Percentiles rank a stretch among this genome's conserved stretches.
These are phyloP conservation scores for Rhincodon typus DNA, from an alignment of 2,797 vertebrate genomes.

Conservation along the genomic window DNA sequence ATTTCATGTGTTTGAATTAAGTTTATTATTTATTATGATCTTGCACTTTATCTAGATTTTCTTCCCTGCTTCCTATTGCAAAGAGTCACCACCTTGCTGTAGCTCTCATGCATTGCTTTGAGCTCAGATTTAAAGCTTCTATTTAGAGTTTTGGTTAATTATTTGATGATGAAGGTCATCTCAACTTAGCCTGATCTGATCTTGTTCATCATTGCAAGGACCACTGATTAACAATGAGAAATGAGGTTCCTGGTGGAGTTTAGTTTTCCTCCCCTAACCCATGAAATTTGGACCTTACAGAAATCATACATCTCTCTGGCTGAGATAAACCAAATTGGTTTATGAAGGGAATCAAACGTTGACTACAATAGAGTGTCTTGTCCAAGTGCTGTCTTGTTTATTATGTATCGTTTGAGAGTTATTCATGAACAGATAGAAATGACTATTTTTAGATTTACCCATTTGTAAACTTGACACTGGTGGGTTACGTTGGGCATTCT, in stretches of 20 bases:
- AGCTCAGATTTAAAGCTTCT: background rate
- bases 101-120: background rate
- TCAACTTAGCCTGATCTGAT: background rate
- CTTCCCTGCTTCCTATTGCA: background rate
- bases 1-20: background rate
- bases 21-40: background rate
- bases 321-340: background rate
- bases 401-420: background rate
- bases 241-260: background rate
- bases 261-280: background rate
- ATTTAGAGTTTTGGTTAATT: background rate
- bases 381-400: background rate
- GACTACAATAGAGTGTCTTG: background rate
- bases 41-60: background rate
- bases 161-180: background rate
- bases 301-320: background rate
- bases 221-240: background rate
- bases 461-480: background rate
- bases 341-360: background rate
- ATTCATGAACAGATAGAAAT: background rate
- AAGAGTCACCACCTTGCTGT: background rate
- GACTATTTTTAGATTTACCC: background rate
- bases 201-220: background rate
- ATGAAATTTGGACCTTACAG: background rate
- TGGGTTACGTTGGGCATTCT: background rate